Conservation (phyloP, 2,888 invertebrate species). For the Bombylius major region DNA sequence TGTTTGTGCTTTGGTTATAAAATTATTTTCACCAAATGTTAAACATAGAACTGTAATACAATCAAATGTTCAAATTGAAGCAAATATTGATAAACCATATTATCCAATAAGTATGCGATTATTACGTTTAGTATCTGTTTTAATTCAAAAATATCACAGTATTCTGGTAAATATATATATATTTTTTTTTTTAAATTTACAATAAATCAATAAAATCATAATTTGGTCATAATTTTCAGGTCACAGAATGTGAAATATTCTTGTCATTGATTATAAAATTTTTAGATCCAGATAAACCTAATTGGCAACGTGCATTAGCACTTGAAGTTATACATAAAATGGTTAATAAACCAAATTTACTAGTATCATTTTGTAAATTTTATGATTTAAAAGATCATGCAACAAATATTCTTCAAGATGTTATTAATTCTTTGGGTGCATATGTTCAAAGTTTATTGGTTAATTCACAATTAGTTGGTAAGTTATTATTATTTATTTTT, state of each 20-base stretch:
- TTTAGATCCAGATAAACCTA: slow-evolving; percentile 89
- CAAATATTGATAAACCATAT: slow-evolving; percentile 77
- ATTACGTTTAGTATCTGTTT: slow-evolving; percentile 79
- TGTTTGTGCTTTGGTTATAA: slow-evolving; percentile 96
- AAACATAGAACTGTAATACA: slow-evolving; percentile 60
- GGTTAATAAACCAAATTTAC: slow-evolving; percentile 69
- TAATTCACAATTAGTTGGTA: slow-evolving; percentile 52
- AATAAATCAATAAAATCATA: neutral
- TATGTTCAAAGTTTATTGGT: slow-evolving; percentile 88
- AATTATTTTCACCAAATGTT: slow-evolving; percentile 96
- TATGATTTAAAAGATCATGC: slow-evolving; percentile 93
- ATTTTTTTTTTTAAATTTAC: neutral
- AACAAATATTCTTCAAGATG: slow-evolving; percentile 87
- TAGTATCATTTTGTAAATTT: slow-evolving; percentile 85
- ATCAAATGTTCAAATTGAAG: slow-evolving; percentile 37
- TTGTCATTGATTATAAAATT: slow-evolving; percentile 93
- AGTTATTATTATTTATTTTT: neutral
- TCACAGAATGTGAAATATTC: slow-evolving; percentile 98
- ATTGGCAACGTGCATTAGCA: slow-evolving; percentile 92
- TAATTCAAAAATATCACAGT: slow-evolving; percentile 86
- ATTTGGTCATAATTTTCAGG: slow-evolving; percentile 38
- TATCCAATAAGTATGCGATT: slow-evolving; percentile 95
- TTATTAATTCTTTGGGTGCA: slow-evolving; percentile 84
- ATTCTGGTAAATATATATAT: slow-evolving; percentile 53
- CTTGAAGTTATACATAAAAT: slow-evolving; percentile 93